Evolutionary conservation across 2,113 vertebrate species (phyloP).

Genomic region (Telmatochromis brachygnathus): DNA sequence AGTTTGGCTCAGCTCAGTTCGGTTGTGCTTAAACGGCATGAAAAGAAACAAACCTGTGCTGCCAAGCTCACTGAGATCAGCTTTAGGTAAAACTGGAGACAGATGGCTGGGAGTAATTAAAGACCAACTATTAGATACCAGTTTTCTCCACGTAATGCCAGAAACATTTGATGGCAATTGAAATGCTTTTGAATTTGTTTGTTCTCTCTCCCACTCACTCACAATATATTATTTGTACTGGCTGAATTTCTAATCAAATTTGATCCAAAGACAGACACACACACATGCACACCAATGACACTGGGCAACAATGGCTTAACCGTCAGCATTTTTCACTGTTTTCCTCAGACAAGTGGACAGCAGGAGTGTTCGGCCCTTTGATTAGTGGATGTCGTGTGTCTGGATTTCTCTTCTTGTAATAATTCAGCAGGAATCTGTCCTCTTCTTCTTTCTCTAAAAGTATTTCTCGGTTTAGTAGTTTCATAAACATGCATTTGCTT

Average conservation of each 20-base stretch:
- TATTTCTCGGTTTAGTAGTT: background rate
- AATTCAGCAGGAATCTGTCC: background rate
- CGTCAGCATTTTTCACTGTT: background rate
- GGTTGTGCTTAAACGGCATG: conserved; percentile 11
- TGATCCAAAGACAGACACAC: background rate
- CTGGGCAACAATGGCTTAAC: background rate
- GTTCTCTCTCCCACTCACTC: background rate
- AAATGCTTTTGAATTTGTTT: background rate
- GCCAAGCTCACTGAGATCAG: conserved; percentile 23
- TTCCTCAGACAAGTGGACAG: background rate
- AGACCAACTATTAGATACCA: conserved; percentile 21
- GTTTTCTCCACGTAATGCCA: conserved; percentile 18
- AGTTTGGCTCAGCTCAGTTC: background rate
- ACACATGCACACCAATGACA: background rate
- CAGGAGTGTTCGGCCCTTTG: background rate
- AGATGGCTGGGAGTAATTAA: conserved; percentile 54
- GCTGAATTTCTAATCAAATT: background rate
- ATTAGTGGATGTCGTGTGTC: background rate
- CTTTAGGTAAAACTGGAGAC: conserved; percentile 46
- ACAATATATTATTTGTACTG: background rate
- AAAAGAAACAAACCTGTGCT: conserved; percentile 18
- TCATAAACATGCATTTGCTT: background rate
- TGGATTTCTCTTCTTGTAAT: background rate
- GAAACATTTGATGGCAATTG: background rate
- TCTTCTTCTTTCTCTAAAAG: background rate